Conservation (phyloP, 1,140 invertebrate species). For the Andricus grossulariae region DNA sequence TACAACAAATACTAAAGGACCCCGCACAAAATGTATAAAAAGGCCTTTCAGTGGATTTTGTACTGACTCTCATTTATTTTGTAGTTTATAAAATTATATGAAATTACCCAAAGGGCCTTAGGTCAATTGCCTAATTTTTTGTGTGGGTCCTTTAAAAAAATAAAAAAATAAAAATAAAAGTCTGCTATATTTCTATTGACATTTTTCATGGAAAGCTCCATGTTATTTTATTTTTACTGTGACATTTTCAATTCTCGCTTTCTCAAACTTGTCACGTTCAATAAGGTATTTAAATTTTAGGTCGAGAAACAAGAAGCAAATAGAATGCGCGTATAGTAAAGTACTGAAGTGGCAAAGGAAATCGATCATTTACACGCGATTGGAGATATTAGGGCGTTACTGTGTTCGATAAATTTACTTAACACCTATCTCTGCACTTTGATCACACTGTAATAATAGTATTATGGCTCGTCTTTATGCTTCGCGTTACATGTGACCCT, state of each 20-base stretch:
- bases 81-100: no score
- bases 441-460: constrained; percentile 4
- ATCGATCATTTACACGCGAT: constrained; percentile 18
- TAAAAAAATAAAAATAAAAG: no score
- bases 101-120: no score
- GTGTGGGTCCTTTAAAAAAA: no score
- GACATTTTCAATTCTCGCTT: not conserved
- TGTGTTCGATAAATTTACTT: constrained; percentile 9
- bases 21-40: no score
- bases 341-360: not conserved
- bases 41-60: no score
- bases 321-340: not conserved
- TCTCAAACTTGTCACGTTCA: not conserved
- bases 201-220: no score
- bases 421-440: constrained; percentile 11
- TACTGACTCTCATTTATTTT: no score
- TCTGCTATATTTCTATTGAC: no score
- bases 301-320: not conserved
- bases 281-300: constrained; percentile 8
- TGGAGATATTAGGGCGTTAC: constrained; percentile 21
- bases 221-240: not conserved
- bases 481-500: not conserved
- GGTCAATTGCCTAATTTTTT: no score
- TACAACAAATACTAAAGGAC: no score
- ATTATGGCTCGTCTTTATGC: constrained; percentile 9